Conservation (phyloP, 2,797 vertebrate genomes). For the Synanceia verrucosa region DNA sequence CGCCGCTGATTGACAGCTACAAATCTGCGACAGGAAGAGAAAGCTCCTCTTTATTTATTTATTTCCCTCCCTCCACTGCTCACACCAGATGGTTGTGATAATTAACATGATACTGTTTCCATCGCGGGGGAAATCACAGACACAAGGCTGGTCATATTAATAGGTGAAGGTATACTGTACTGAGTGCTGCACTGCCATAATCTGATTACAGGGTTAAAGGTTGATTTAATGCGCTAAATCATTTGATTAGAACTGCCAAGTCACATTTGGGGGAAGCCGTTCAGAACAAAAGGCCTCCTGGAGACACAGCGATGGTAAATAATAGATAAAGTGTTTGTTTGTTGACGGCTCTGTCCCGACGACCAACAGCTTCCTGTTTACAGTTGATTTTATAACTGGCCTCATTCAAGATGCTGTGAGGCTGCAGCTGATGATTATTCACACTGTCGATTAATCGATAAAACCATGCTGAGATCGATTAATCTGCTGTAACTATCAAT, state of each 20-base stretch:
- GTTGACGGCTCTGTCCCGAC: constrained; percentile 17
- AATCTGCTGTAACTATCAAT: too few species aligned
- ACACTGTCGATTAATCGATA: too few species aligned
- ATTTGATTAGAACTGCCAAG: constrained; percentile 82
- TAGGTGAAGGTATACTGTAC: constrained; percentile 84
- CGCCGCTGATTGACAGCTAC: constrained; percentile 84
- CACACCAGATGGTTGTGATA: constrained; percentile 88
- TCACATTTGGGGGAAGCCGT: constrained; percentile 75
- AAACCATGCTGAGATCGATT: too few species aligned
- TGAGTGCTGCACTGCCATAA: constrained; percentile 75
- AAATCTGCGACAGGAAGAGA: constrained; percentile 83
- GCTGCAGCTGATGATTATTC: too few species aligned
- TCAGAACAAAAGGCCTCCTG: constrained; percentile 45
- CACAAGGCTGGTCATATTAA: constrained; percentile 85
- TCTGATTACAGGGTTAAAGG: constrained; percentile 78
- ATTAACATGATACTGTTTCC: constrained; percentile 89
- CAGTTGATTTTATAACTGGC: too few species aligned
- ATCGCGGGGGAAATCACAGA: constrained; percentile 86
- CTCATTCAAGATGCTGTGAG: too few species aligned
- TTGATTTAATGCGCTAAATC: constrained; percentile 80
- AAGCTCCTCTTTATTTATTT: constrained; percentile 57
- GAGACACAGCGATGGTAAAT: too few species aligned
- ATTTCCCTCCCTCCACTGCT: constrained; percentile 56
- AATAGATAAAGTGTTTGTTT: constrained; percentile 24
- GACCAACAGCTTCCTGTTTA: not conserved